phyloP scores from a whole-genome alignment of 2,888 invertebrate genomes.

The Heliconius hortense region DNA sequence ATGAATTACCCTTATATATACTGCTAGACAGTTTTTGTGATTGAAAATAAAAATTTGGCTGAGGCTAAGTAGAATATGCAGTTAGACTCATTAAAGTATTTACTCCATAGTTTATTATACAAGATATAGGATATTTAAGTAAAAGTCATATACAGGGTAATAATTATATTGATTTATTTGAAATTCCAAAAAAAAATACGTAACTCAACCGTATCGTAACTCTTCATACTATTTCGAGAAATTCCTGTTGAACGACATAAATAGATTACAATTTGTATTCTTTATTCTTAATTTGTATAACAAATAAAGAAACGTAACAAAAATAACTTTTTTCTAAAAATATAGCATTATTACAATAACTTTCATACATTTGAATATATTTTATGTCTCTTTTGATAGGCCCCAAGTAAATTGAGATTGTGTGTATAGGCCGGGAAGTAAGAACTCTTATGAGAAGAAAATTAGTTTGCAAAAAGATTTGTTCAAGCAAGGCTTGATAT shows the following conservation, averaged over 20 bases:
- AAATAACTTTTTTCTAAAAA: not conserved
- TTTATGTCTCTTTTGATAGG: not conserved
- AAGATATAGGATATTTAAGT: too few relatives aligned
- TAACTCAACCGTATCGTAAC: too few relatives aligned
- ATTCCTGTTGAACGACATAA: not conserved
- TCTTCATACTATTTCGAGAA: too few relatives aligned
- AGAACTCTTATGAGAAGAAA: constrained; percentile 41
- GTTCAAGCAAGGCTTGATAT: constrained; percentile 23
- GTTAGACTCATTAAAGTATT: too few relatives aligned
- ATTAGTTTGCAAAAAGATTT: constrained; percentile 46
- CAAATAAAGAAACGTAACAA: not conserved
- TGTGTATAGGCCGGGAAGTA: constrained; percentile 44
- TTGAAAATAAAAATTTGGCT: too few relatives aligned
- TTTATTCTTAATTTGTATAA: not conserved
- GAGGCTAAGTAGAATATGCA: too few relatives aligned
- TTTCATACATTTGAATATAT: not conserved
- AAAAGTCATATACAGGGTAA: too few relatives aligned
- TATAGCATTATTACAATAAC: not conserved
- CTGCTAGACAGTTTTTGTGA: too few relatives aligned
- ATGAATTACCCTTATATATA: too few relatives aligned
- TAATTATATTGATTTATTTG: too few relatives aligned
- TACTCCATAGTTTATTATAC: too few relatives aligned
- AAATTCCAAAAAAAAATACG: too few relatives aligned
- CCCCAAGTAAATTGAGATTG: constrained; percentile 34
- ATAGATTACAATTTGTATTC: not conserved